Evolutionary conservation across 1,140 invertebrate species (phyloP).

Genomic region (Bombus pascuorum): DNA sequence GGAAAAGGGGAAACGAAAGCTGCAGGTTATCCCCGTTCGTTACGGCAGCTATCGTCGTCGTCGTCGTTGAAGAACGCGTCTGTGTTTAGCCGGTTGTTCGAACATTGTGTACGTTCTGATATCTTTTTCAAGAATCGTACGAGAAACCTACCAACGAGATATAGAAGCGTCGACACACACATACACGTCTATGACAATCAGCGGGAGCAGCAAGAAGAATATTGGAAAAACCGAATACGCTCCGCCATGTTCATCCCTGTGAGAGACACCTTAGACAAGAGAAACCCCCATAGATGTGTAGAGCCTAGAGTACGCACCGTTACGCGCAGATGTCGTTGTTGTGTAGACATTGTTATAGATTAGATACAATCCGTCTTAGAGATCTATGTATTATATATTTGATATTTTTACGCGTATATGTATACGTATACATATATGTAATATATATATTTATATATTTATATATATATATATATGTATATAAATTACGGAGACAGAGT

Average conservation of each 20-base stretch:
- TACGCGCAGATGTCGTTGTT: constrained; percentile 58
- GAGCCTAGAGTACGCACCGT: constrained; percentile 58
- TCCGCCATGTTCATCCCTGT: constrained; percentile 59
- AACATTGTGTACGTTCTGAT: not conserved
- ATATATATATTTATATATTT: not conserved
- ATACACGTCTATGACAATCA: not conserved
- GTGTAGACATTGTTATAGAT: constrained; percentile 59
- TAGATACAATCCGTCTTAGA: constrained; percentile 36
- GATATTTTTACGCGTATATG: not conserved
- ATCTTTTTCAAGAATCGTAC: not conserved
- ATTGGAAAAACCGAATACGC: constrained; percentile 11
- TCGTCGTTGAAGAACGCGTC: not conserved
- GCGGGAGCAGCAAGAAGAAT: not conserved
- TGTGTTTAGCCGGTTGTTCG: not conserved
- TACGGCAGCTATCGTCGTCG: not conserved
- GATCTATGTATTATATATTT: constrained; percentile 23
- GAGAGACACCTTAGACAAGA: constrained; percentile 64
- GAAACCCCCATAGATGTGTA: constrained; percentile 63
- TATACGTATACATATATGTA: not conserved
- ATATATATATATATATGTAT: no score
- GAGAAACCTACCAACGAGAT: not conserved
- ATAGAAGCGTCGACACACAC: not conserved
- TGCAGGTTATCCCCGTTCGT: not conserved
- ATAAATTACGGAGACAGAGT: not conserved
- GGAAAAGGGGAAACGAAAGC: constrained; percentile 17